Conservation (phyloP, 1,140 invertebrate genomes). For the Drosophila parvula region DNA sequence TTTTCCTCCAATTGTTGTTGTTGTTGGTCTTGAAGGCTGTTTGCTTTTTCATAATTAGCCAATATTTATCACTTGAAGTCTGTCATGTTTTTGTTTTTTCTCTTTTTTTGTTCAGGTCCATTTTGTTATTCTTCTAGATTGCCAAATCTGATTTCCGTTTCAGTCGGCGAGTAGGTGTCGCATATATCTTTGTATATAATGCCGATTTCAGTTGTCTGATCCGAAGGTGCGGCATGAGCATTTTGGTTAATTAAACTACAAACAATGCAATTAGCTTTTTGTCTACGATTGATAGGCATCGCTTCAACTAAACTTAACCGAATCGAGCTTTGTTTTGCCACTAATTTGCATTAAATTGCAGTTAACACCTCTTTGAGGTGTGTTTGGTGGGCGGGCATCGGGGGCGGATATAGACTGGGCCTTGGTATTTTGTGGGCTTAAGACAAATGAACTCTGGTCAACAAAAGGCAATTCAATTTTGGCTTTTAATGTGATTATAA, state of each 20-base stretch:
- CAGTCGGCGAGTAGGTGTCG: slow-evolving; percentile 38
- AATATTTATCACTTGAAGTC: slow-evolving; percentile 61
- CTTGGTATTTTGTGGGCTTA: slow-evolving; percentile 14
- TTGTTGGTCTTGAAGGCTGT: slow-evolving; percentile 43
- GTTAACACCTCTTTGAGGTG: slow-evolving; percentile 66
- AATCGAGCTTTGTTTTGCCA: slow-evolving; percentile 32
- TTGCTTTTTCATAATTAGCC: slow-evolving; percentile 63
- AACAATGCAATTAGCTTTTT: slow-evolving; percentile 68
- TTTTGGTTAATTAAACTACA: slow-evolving; percentile 65
- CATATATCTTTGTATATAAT: slow-evolving; percentile 20
- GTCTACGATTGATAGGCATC: slow-evolving; percentile 63
- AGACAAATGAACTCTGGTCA: slow-evolving; percentile 25
- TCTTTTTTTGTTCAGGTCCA: not conserved
- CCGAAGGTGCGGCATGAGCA: slow-evolving; percentile 47
- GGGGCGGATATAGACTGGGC: slow-evolving; percentile 6
- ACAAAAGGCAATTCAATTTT: slow-evolving; percentile 27
- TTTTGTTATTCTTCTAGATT: slow-evolving; percentile 37
- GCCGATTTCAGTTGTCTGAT: slow-evolving; percentile 26
- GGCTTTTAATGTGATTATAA: slow-evolving; percentile 36
- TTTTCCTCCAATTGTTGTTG: slow-evolving; percentile 15
- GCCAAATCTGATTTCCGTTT: slow-evolving; percentile 48
- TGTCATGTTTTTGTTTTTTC: slow-evolving; percentile 39
- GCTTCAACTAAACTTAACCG: slow-evolving; percentile 16
- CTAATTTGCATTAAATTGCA: slow-evolving; percentile 74
- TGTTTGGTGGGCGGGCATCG: slow-evolving; percentile 14